Evolutionary conservation across 2,113 vertebrate species (phyloP).

Genomic region (Condylura cristata): DNA sequence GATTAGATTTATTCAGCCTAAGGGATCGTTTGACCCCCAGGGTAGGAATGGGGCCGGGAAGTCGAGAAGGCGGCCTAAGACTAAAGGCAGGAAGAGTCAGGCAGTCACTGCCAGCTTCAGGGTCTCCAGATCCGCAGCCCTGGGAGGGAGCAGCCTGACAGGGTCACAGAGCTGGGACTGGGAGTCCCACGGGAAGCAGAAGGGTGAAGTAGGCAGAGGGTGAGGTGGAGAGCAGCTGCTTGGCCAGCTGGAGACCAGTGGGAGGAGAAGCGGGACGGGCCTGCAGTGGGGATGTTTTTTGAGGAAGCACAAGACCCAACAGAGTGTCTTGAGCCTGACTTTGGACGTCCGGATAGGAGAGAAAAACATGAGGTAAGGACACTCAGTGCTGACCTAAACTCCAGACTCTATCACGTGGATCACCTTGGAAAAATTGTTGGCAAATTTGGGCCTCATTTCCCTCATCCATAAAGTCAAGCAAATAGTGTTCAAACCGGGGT

Average conservation of each 20-base stretch:
- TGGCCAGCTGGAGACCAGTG: not conserved
- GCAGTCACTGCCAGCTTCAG: not conserved
- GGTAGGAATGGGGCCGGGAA: not conserved
- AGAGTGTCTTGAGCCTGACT: not conserved
- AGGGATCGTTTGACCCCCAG: too few relatives aligned
- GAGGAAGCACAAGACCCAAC: not conserved
- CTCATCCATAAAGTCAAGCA: not conserved
- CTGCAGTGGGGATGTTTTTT: not conserved
- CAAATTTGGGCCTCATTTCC: not conserved
- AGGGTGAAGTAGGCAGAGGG: not conserved
- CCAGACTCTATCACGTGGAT: not conserved
- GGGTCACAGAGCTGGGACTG: not conserved
- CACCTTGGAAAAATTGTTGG: not conserved
- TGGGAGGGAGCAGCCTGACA: accelerated
- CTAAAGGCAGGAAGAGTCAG: not conserved
- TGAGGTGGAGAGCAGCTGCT: not conserved
- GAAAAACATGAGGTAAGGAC: too few relatives aligned
- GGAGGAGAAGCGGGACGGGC: not conserved
- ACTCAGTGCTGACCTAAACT: not conserved
- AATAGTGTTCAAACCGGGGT: not conserved
- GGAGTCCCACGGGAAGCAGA: not conserved
- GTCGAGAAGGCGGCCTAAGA: not conserved
- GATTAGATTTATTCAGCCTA: not conserved
- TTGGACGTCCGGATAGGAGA: not conserved
- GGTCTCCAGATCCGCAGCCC: not conserved